Evolutionary conservation across 2,888 invertebrate genomes (phyloP).

Genomic region (Agrypnus murinus): DNA sequence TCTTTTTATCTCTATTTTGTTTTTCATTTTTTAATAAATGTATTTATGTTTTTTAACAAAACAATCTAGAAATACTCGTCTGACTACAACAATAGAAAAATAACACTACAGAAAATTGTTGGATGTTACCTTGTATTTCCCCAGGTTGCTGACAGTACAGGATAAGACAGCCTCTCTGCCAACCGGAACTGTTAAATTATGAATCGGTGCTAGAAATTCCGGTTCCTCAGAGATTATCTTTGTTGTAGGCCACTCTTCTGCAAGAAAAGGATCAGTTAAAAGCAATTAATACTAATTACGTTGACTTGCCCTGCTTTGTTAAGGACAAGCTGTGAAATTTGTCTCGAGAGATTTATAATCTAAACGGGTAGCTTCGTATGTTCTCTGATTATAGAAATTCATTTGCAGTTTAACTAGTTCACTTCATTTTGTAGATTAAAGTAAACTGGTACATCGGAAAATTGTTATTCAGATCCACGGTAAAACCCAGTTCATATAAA

Average conservation of each 20-base stretch:
- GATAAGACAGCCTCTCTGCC: conserved; percentile 78
- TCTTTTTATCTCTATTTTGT: too few species aligned
- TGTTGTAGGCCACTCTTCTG: conserved; percentile 77
- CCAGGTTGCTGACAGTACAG: conserved; percentile 78
- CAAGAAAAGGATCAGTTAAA: conserved; percentile 61
- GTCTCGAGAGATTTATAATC: conserved; percentile 19
- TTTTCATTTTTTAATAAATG: neutral
- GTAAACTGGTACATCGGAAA: neutral
- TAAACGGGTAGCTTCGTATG: neutral
- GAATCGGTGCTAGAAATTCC: conserved; percentile 76
- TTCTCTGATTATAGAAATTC: neutral
- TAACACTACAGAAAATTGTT: conserved; percentile 56
- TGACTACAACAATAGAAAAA: neutral
- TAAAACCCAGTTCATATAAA: neutral
- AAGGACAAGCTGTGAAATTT: conserved; percentile 25
- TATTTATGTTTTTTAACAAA: neutral
- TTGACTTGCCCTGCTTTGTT: conserved; percentile 23
- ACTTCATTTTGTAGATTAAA: too few species aligned
- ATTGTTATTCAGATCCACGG: conserved; percentile 1
- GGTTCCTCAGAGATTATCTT: conserved; percentile 76
- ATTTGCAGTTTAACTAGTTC: neutral
- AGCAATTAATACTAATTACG: conserved; percentile 36
- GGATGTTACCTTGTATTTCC: conserved; percentile 78
- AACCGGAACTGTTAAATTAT: conserved; percentile 78
- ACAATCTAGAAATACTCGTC: neutral